A percentile compares a stretch with the other conserved stretches of the same genome.
Conservation (phyloP, 1,140 invertebrate genomes). For the Bombus affinis region DNA sequence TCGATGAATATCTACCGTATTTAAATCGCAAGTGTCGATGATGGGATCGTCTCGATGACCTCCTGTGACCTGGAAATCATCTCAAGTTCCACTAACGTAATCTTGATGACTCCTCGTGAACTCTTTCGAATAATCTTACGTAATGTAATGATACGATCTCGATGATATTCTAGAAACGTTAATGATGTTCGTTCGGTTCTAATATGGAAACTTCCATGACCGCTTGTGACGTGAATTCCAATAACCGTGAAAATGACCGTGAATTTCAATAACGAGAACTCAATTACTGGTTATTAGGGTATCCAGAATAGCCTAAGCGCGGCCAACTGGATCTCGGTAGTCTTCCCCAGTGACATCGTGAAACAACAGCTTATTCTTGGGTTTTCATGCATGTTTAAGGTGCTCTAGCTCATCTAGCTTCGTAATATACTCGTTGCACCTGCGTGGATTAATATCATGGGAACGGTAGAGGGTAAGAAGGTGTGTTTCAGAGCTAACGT, state of each 20-base stretch:
- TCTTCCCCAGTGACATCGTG: background rate
- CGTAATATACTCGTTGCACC: background rate
- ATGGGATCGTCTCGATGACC: background rate
- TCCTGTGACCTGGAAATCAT: background rate
- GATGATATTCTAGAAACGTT: background rate
- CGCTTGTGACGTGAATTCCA: no score
- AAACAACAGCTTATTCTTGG: background rate
- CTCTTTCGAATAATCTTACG: background rate
- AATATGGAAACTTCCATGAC: background rate
- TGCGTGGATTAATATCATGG: background rate
- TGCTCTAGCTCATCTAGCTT: background rate
- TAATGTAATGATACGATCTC: no score
- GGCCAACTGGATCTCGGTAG: no score
- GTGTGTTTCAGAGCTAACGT: background rate
- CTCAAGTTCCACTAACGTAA: fast-evolving
- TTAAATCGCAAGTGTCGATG: no score
- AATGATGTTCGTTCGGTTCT: background rate
- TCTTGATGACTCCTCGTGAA: no score
- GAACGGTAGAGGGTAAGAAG: background rate
- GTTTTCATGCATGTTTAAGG: background rate
- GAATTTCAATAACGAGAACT: background rate
- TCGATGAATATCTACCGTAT: background rate
- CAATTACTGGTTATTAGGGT: background rate
- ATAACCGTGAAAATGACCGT: background rate
- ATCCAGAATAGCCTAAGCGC: background rate